Evolutionary conservation across 1,140 invertebrate genomes (phyloP), one percentile per base, ranked within the genome.

Genomic region (Radopholus similis): DNA sequence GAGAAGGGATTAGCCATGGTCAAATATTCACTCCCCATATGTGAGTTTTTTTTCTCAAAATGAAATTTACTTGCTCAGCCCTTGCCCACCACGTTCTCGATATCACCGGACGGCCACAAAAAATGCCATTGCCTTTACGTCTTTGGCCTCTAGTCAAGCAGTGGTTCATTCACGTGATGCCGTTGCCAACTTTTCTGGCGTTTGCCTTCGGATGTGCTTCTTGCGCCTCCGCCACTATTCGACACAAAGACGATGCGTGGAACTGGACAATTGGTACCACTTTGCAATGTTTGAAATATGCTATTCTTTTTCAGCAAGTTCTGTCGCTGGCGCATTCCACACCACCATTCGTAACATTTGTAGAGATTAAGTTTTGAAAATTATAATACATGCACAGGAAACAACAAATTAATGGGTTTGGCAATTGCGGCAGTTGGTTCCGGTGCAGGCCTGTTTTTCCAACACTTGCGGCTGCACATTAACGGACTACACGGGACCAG

Each of bases 21-120:
- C 11, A 80, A 80, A 59, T 80, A 80, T 64, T 49, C 75, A 34
- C 68, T 67, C 26, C 30, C 81, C 21, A 58, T 68, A 28, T 64
- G 78, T 80, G 28, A 56, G 77, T 77, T 71, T 66, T 0, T 63
- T n/a, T 2, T 62, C 35, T 13, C 18, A 21, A 4, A 30, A 18
- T 23, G 13, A 51, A 60, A 0, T 62, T 5, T 9, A 11, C 8
- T 11, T 28, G 18, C 23, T 49, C 30, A 63, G 60, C 32, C 2
- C 23, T 64, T 11, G 8, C 23, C 11, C 28, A 18, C 21, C 6
- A 56, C 5, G 26, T 18, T 47, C 21, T 56, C 40, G 28, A 3
- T 56, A 3, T 56, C 3, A 5, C n/a, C 47, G 3, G 28, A 40
- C 49, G 32, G 21, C 30, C 18, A n/a, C 2, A 38, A n/a, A 38